These are phyloP conservation scores for Cricetomys ansorgei DNA, from an alignment of 2,113 vertebrate genomes.

Conservation along the genomic window DNA sequence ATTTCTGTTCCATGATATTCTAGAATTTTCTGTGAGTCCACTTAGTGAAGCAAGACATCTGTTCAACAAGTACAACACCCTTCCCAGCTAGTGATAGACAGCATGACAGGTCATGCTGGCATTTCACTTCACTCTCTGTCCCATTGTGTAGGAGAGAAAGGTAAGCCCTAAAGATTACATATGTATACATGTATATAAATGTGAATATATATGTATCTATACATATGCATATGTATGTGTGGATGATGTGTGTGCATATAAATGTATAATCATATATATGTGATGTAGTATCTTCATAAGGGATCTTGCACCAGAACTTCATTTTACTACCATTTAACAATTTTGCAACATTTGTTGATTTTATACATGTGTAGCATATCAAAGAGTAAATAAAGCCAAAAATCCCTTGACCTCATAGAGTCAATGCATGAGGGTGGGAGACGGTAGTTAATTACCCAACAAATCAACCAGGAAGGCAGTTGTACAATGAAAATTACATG, in stretches of 20 bases:
- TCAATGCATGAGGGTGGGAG: background rate
- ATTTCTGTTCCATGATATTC: background rate
- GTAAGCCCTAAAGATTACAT: background rate
- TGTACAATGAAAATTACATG: background rate
- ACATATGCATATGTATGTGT: too few species aligned
- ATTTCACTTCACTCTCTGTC: rapidly evolving
- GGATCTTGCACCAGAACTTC: background rate
- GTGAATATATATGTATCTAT: too few species aligned
- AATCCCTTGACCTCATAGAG: background rate
- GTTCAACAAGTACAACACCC: background rate
- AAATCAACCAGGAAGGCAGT: background rate
- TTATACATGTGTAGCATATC: background rate
- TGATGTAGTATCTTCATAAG: background rate
- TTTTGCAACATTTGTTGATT: background rate
- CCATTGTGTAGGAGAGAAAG: background rate
- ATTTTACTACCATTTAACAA: background rate
- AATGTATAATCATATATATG: too few species aligned
- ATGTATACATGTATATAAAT: background rate
- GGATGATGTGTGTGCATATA: too few species aligned
- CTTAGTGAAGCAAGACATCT: background rate
- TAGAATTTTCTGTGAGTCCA: background rate
- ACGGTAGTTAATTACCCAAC: background rate
- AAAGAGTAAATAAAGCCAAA: background rate
- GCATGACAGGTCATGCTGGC: background rate
- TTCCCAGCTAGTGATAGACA: background rate